Percentiles rank a stretch among this genome's conserved stretches.
Evolutionary conservation across 2,113 vertebrate genomes (phyloP).

Genomic region (Heterochromis multidens): DNA sequence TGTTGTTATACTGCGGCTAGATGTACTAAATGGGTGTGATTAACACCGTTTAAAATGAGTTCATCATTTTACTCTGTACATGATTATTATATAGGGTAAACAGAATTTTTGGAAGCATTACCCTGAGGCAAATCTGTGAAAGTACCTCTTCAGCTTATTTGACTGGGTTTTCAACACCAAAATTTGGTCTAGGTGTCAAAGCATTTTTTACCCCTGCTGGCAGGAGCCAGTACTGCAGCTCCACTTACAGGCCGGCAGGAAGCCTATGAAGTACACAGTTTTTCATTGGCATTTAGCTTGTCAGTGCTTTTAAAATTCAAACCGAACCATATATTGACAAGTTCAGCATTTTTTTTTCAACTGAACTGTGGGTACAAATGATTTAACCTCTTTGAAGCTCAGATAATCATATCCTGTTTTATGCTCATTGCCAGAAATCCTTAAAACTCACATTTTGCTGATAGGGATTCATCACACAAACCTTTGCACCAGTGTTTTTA

Average conservation of each 20-base stretch:
- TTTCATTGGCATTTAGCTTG: neutral
- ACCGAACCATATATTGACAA: neutral
- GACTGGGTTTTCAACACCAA: neutral
- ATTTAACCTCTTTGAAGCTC: neutral
- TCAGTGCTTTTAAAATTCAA: neutral
- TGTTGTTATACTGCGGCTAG: neutral
- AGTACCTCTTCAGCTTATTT: neutral
- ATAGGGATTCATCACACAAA: neutral
- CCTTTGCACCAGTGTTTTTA: neutral
- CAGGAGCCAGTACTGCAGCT: neutral
- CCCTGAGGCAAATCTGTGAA: neutral
- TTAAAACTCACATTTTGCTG: neutral
- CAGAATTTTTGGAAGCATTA: neutral
- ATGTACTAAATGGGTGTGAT: neutral
- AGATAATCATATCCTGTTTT: neutral
- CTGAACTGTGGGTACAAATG: neutral
- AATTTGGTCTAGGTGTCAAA: neutral
- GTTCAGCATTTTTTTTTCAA: neutral
- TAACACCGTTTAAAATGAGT: neutral
- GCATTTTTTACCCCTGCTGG: slow-evolving; percentile 35
- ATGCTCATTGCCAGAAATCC: neutral
- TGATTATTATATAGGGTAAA: neutral
- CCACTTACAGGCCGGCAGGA: neutral
- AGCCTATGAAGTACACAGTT: neutral
- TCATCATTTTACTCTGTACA: neutral